Evolutionary conservation across 37 sponge, comb jelly and placozoan genomes (phyloP), one percentile per base, ranked within the genome.

Genomic region (Axinella damicornis): DNA sequence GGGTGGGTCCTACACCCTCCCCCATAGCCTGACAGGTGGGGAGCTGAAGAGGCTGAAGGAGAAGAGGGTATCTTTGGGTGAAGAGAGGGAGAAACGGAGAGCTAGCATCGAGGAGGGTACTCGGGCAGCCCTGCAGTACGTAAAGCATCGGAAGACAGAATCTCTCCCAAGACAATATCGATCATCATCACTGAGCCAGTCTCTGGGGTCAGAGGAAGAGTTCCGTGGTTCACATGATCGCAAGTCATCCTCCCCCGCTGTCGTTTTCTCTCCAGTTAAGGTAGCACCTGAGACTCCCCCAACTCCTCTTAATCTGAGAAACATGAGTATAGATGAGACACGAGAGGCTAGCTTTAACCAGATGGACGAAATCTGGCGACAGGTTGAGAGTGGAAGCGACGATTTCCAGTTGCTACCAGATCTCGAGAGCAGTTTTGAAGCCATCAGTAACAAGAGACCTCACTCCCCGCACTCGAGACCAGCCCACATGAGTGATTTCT

Each of bases 331-430:
- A 0, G 86, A 85, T 31, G 71, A 85, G 67, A 77, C 77, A 22
- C 57, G 32, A 30, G 20, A 58, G 33, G 79, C 71, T 12, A 85
- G 86, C 38, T 14, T 69, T 16, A 71, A 38, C 31, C 71, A 87
- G 74, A 87, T 87, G 62, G 79, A 79, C 15, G 71, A 87, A 56
- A 87, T 87, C 18, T 87, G 87, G 87, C 71, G 40, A 27, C 62
- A 78, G 35, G 87, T 87, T 1, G 87, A 87, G 80, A 52, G 53
- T 6, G 72, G 38, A 30, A 80, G 46, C 9, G 46, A 46, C 9
- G 46, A 46, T 9, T 4, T 46, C 46, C 46, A 4, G 6, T 12
- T 46, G 9, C 46, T 46, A 46, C 4, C 46, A 46, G 46, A 46
- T 12, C 46, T 46, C 9, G 46, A 9, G 46, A 9, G 46, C 46